Evolutionary conservation across 2,113 vertebrate species (phyloP).

Genomic region (Oryctolagus cuniculus): mOryCun1.1 NC_091440.1:79238001-79238500

Average conservation of each 20-base stretch:
- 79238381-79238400: slow-evolving; percentile 17
- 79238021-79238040: not conserved
- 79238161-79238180: not conserved
- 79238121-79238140: not conserved
- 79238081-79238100: not conserved
- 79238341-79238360: slow-evolving; percentile 11
- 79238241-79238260: slow-evolving; percentile 33
- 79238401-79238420: not conserved
- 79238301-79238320: slow-evolving; percentile 11
- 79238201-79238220: not conserved
- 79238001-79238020: not conserved
- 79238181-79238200: not conserved
- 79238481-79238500: too few species aligned
- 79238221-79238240: not conserved
- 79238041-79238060: not conserved
- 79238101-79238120: not conserved
- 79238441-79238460: too few species aligned
- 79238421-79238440: too few species aligned
- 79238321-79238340: not conserved
- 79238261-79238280: slow-evolving; percentile 10
- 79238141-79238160: not conserved
- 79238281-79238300: slow-evolving; percentile 18
- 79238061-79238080: not conserved
- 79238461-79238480: too few species aligned
- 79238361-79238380: not conserved